Evolutionary conservation across 2,888 invertebrate species (phyloP), one percentile per base, ranked within the genome.

Genomic region (Apeira syringaria): DNA sequence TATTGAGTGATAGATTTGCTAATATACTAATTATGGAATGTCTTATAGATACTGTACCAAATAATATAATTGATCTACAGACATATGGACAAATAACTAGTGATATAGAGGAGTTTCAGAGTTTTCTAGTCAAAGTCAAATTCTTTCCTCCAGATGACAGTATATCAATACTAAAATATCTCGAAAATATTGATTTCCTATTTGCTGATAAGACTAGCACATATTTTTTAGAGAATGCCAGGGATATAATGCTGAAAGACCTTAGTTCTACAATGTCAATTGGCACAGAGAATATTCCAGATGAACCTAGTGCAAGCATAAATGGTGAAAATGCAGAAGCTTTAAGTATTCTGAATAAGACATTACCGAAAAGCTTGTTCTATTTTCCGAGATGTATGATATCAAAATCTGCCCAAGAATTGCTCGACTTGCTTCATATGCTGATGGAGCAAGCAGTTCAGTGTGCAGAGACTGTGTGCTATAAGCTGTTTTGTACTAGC

Each of bases 181-280:
- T 94, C 1, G 91, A 92, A 13, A 93, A 96, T 72, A 92, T 96
- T 42, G 95, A 96, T 68, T 85, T 92, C 3, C 80, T 95, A 18
- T 97, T 95, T 76, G 93, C 95, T 18, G 92, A 94, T 64, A 95
- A 95, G 63, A 93, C 95, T 36, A 94, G 95, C 55, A 92, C 93
- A 61, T 92, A 93, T 53, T 93, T 95, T 50, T 74, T 95, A 39
- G 91, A 92, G 40, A 90, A 87, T 33, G 96, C 97, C 0, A 88
- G 94, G 22, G 85, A 79, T 46, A 92, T 97, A 29, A 96, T 97
- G 93, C 91, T 93, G 37, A 94, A 95, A 65, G 96, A 97, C 76
- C 90, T 97, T 36, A 96, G 97, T 73, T 92, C 93, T 52, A 93
- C 94, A 59, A 91, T 93, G 68, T 80, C 90, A 5, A 87, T 92